Conservation (phyloP, 2,113 vertebrate genomes). For the Mustela lutreola region DNA sequence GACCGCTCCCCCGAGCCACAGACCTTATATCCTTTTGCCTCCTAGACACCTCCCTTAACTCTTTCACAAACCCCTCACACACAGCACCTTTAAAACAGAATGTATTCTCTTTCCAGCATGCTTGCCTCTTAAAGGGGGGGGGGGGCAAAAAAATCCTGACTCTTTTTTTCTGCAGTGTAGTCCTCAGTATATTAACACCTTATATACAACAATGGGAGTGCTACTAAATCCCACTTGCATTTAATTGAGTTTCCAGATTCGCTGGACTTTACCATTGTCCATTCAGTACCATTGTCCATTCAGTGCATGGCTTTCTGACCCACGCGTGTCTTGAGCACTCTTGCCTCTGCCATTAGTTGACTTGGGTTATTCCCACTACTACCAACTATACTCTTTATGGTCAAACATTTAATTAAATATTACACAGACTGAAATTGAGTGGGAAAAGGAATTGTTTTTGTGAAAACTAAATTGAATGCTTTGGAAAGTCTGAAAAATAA, state of each 20-base stretch:
- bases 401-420: not conserved
- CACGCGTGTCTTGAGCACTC: not conserved
- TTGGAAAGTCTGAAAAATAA: constrained; percentile 1
- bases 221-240: not conserved
- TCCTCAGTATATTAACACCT: not conserved
- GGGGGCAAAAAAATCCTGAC: not conserved
- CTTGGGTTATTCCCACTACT: not conserved
- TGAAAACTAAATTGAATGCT: not conserved
- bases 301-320: not conserved
- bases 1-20: not conserved
- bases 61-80: not conserved
- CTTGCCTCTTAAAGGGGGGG: not conserved
- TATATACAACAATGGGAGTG: no score
- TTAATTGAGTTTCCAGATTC: not conserved
- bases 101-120: not conserved
- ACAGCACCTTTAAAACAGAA: not conserved
- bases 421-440: not conserved
- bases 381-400: not conserved
- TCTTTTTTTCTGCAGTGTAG: not conserved
- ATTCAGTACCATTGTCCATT: not conserved
- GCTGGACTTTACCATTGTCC: not conserved
- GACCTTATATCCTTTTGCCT: not conserved
- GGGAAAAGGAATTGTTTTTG: not conserved
- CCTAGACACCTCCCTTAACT: not conserved
- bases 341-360: not conserved